phyloP scores from a whole-genome alignment of 2,888 invertebrate genomes.

The Eupithecia exiguata region DNA sequence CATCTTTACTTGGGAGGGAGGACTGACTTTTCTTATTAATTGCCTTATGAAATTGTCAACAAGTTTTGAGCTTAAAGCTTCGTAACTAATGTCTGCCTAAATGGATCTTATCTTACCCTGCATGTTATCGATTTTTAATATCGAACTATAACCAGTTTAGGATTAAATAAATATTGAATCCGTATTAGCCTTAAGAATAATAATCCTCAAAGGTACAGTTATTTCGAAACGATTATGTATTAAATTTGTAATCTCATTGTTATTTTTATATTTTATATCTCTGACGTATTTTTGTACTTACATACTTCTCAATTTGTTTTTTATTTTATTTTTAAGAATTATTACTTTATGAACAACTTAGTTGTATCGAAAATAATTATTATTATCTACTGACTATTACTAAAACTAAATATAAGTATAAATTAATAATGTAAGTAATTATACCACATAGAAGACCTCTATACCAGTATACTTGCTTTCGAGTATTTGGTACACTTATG shows the following conservation, averaged over 20 bases:
- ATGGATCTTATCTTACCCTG: not conserved
- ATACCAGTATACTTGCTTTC: not conserved
- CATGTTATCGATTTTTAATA: not conserved
- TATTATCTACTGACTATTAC: not conserved
- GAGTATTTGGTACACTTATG: not conserved
- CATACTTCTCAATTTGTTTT: not conserved
- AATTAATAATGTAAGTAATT: not conserved
- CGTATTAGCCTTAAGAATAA: conserved; percentile 1
- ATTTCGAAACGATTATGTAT: not conserved
- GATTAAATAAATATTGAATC: not conserved
- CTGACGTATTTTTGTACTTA: conserved; percentile 1
- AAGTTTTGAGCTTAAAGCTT: not conserved
- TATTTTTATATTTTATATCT: not conserved
- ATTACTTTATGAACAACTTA: not conserved
- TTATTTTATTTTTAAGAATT: not conserved
- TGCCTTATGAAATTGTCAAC: not conserved
- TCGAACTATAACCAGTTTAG: not conserved
- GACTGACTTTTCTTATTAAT: not conserved
- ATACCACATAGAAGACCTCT: not conserved
- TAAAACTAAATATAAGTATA: not conserved
- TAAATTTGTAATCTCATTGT: not conserved
- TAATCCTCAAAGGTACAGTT: not conserved
- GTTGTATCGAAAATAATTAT: not conserved
- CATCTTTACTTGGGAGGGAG: not conserved
- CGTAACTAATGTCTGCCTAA: not conserved